Conservation (phyloP, 2,113 vertebrate species). For the Sialia sialis region DNA sequence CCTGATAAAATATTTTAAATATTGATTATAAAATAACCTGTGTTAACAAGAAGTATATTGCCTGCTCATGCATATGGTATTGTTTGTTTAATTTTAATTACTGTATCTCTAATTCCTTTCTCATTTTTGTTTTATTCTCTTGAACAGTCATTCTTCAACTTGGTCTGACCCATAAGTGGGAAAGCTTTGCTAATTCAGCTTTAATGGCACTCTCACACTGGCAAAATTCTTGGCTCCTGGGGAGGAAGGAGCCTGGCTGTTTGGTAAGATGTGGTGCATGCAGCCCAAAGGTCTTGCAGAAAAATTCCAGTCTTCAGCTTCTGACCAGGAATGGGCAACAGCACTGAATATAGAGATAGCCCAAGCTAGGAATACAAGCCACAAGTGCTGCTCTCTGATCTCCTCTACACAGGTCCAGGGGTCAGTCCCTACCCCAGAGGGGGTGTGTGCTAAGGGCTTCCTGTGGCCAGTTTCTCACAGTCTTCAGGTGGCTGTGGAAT, state of each 20-base stretch:
- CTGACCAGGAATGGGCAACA: neutral
- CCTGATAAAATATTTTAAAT: slow-evolving; percentile 60
- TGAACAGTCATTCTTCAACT: neutral
- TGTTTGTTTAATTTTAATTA: slow-evolving; percentile 24
- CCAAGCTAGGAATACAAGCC: neutral
- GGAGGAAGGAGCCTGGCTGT: neutral
- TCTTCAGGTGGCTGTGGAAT: neutral
- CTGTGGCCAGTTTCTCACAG: neutral
- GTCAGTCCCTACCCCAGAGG: neutral
- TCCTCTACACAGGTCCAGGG: neutral
- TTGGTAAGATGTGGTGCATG: neutral
- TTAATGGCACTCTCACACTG: neutral
- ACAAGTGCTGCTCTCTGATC: neutral
- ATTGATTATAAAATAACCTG: slow-evolving; percentile 62
- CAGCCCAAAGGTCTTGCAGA: neutral
- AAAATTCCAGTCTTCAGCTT: neutral
- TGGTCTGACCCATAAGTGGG: neutral
- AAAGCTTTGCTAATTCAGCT: neutral
- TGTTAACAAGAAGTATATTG: slow-evolving; percentile 42
- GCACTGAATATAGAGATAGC: neutral
- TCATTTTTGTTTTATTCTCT: neutral
- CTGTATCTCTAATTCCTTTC: slow-evolving; percentile 24
- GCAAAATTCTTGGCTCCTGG: neutral
- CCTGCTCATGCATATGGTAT: neutral
- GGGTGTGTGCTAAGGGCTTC: neutral